These are phyloP conservation scores for Meteorus colon DNA, from an alignment of 2,888 invertebrate species.

Conservation along the genomic window DNA sequence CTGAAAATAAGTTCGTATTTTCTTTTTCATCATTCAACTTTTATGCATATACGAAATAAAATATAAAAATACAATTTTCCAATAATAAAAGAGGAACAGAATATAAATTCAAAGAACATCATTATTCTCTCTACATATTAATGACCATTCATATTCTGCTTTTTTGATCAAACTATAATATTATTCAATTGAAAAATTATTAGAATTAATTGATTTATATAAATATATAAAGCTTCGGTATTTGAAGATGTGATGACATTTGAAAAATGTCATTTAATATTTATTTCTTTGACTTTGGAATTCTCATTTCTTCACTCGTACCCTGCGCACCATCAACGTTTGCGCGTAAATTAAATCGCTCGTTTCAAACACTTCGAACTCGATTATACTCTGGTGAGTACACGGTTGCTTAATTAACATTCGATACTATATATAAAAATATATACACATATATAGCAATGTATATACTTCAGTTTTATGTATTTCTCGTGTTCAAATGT, in stretches of 20 bases:
- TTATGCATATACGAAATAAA: too few relatives aligned
- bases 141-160: too few relatives aligned
- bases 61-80: too few relatives aligned
- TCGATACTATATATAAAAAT: constrained; percentile 14
- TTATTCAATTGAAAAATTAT: too few relatives aligned
- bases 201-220: too few relatives aligned
- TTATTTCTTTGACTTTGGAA: neutral
- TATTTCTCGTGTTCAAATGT: neutral
- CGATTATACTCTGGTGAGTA: neutral
- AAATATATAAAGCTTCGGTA: too few relatives aligned
- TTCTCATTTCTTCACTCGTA: constrained; percentile 15
- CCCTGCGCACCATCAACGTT: neutral
- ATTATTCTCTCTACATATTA: too few relatives aligned
- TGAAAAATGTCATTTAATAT: neutral
- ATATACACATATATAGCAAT: neutral
- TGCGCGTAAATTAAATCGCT: neutral
- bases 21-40: neutral
- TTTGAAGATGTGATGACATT: too few relatives aligned
- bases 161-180: too few relatives aligned
- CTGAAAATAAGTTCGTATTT: neutral
- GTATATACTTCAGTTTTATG: neutral
- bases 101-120: too few relatives aligned
- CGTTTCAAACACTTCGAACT: neutral
- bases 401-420: constrained; percentile 20
- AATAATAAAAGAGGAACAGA: too few relatives aligned